Evolutionary conservation across 2,888 invertebrate species (phyloP).

Genomic region (Lissonota sp.): DNA sequence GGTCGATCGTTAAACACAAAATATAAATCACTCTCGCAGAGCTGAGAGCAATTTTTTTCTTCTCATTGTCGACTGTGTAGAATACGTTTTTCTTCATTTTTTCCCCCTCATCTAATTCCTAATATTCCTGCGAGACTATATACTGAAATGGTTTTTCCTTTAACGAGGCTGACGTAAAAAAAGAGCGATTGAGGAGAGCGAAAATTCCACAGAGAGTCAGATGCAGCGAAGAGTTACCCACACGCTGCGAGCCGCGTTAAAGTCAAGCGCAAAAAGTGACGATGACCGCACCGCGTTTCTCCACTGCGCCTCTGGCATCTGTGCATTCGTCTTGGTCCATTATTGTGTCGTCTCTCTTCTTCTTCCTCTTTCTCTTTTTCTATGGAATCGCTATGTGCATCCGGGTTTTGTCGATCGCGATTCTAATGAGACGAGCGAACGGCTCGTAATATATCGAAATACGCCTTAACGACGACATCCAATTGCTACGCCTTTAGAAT

Average conservation of each 20-base stretch:
- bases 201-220: constrained; percentile 1
- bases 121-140: background rate
- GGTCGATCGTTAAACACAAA: background rate
- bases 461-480: no score
- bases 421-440: background rate
- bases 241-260: constrained; percentile 16
- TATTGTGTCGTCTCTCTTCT: constrained; percentile 22
- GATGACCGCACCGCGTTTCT: constrained; percentile 36
- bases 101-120: constrained; percentile 4
- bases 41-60: background rate
- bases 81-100: background rate
- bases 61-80: background rate
- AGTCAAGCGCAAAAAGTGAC: constrained; percentile 35
- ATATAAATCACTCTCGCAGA: background rate
- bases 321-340: constrained; percentile 29
- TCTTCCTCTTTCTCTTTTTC: no score
- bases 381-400: background rate
- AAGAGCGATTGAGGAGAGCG: constrained; percentile 13
- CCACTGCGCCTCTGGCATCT: background rate
- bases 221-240: constrained; percentile 12
- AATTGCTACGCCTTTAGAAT: no score
- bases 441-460: background rate
- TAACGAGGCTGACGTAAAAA: background rate
- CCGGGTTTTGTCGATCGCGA: background rate
- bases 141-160: constrained; percentile 10